Evolutionary conservation across 2,797 vertebrate species (phyloP), one percentile per base, ranked within the genome.

Genomic region (Poeciliopsis presidionis): DNA sequence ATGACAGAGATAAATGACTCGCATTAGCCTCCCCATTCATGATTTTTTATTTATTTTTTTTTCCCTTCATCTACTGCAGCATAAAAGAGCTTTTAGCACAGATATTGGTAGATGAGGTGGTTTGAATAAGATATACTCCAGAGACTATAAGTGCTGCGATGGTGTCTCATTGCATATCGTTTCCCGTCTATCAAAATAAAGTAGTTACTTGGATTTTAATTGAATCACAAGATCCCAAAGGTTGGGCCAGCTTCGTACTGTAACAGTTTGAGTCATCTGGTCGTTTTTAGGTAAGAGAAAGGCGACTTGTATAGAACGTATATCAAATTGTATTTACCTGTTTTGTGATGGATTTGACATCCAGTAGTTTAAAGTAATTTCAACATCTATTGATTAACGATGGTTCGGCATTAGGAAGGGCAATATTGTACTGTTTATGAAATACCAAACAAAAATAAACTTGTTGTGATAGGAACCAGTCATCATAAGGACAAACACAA

Each of bases 1-100:
- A 81, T 80, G 90, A 88, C 84, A 36, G 76, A 51, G 84, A 89
- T 87, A 86, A 81, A 87, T 79, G 74, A 72, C 81, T 74, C 53
- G 57, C 79, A 85, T 57, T 51, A 78, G 67, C 75, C 80, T 71
- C 76, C 88, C 75, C 53, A 28, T 46, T 57, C 14, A 4, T 45
- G 74, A 43, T 25, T 69, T 36, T 45, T 47, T n/a, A 30, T 30
- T 30, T 30, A 30, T 33, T 53, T 53, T n/a, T n/a, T 33, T 33
- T 33, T 3, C 33, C 3, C 81, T 85, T 87, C 41, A 81, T 78
- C 77, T 47, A 20, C 74, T 87, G 78, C 71, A 49, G 78, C 83
- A 65, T 78, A 57, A 82, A 85, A 74, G 57, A 81, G 80, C 79
- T 86, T 78, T 87, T 65, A 86, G 81, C 3, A 18, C 70, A 84